phyloP scores from a whole-genome alignment of 2,888 invertebrate species.

The Papilio demoleus region DNA sequence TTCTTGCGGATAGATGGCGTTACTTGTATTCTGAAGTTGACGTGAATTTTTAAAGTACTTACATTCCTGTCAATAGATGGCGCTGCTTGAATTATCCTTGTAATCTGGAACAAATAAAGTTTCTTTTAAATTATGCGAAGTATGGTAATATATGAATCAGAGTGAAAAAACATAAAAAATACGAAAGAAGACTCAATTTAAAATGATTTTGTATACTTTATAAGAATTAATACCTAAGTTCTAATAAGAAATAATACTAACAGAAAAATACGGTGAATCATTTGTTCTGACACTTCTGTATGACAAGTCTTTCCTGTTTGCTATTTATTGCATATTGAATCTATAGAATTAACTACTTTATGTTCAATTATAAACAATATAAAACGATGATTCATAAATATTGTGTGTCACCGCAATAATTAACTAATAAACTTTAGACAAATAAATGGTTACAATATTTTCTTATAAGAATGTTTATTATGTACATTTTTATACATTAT shows the following conservation, averaged over 20 bases:
- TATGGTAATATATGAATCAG: not conserved
- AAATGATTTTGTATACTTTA: not conserved
- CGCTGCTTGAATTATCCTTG: constrained; percentile 21
- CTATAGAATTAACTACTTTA: constrained; percentile 16
- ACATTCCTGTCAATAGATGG: constrained; percentile 37
- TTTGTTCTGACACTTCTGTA: not conserved
- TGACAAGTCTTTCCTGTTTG: constrained; percentile 36
- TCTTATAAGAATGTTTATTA: not conserved
- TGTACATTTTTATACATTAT: not conserved
- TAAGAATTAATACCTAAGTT: not conserved
- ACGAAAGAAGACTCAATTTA: no score
- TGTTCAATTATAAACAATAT: not conserved
- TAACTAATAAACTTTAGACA: not conserved
- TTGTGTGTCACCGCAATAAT: not conserved
- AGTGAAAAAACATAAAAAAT: not conserved
- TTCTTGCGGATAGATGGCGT: constrained; percentile 33
- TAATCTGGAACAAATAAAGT: constrained; percentile 12
- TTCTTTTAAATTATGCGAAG: not conserved
- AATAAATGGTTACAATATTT: not conserved
- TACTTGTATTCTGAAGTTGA: not conserved
- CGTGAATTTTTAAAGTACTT: not conserved
- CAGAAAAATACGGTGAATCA: constrained; percentile 15
- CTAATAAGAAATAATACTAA: constrained; percentile 8
- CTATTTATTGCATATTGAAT: constrained; percentile 28
- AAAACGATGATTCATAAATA: constrained; percentile 6